Conservation (phyloP, 2,797 vertebrate species). For the Protosalanx chinensis region DNA sequence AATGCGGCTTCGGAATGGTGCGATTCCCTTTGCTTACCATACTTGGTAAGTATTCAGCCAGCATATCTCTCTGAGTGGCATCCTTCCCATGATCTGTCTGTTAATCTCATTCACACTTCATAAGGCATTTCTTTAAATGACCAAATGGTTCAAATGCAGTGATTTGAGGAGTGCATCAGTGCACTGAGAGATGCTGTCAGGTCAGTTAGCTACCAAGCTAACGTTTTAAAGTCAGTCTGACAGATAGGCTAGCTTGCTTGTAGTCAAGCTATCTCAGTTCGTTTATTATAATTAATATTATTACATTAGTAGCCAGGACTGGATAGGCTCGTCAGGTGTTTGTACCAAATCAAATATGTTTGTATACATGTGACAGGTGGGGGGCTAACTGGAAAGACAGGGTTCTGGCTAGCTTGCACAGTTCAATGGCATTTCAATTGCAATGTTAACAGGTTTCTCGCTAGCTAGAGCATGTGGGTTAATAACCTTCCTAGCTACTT, state of each 20-base stretch:
- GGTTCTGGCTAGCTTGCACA: neutral
- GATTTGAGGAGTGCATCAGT: neutral
- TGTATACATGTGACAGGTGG: neutral
- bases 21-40: slow-evolving; percentile 67
- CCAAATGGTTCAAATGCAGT: neutral
- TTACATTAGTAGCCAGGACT: neutral
- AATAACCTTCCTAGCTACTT: neutral
- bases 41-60: slow-evolving; percentile 26
- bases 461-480: neutral
- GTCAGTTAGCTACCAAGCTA: neutral
- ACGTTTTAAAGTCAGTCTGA: neutral
- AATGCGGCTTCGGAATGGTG: slow-evolving; percentile 46
- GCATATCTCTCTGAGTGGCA: slow-evolving; percentile 18
- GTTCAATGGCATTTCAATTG: no score
- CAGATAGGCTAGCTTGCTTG: no score
- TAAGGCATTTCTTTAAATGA: neutral
- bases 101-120: neutral
- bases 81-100: neutral
- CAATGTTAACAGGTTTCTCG: no score
- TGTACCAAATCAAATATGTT: neutral
- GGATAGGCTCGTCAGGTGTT: neutral
- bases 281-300: neutral
- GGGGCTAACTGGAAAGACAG: neutral
- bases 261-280: neutral
- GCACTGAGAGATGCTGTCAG: neutral